Conservation (phyloP, 2,888 invertebrate genomes). For the Liodrosophila aerea region DNA sequence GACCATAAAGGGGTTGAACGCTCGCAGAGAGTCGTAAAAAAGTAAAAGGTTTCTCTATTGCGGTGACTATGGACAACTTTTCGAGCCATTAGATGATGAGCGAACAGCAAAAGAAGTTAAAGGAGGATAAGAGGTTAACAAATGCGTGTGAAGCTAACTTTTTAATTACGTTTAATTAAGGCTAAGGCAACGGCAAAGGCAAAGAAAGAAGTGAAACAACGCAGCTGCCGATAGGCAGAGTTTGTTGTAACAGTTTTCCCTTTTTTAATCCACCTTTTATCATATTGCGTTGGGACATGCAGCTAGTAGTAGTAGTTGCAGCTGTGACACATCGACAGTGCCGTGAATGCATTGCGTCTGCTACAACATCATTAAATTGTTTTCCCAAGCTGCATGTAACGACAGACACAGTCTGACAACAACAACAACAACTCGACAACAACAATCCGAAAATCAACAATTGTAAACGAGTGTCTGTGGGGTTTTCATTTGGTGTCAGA, state of each 20-base stretch:
- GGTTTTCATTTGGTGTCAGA: conserved; percentile 15
- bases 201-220: conserved; percentile 45
- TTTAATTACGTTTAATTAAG: conserved; percentile 75
- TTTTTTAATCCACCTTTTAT: not conserved
- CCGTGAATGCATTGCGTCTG: conserved; percentile 44
- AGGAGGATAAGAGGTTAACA: conserved; percentile 40
- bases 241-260: conserved; percentile 17
- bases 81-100: conserved; percentile 34
- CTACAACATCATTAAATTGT: conserved; percentile 72
- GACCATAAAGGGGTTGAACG: conserved; percentile 62
- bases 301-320: conserved; percentile 40
- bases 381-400: conserved; percentile 65
- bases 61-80: conserved; percentile 47
- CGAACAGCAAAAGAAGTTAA: not conserved
- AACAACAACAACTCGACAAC: conserved; percentile 18
- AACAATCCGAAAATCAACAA: conserved; percentile 18
- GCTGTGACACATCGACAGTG: conserved; percentile 24
- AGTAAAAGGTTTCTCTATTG: conserved; percentile 50
- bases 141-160: conserved; percentile 68
- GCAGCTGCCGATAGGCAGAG: conserved; percentile 56
- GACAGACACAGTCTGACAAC: conserved; percentile 31
- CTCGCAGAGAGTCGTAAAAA: conserved; percentile 51
- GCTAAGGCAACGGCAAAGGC: conserved; percentile 27
- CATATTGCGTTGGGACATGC: conserved; percentile 19
- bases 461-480: conserved; percentile 28